A percentile compares a stretch with the other conserved stretches of the same genome.
phyloP scores from a whole-genome alignment of 2,113 vertebrate genomes.

The Cyanistes caeruleus region DNA sequence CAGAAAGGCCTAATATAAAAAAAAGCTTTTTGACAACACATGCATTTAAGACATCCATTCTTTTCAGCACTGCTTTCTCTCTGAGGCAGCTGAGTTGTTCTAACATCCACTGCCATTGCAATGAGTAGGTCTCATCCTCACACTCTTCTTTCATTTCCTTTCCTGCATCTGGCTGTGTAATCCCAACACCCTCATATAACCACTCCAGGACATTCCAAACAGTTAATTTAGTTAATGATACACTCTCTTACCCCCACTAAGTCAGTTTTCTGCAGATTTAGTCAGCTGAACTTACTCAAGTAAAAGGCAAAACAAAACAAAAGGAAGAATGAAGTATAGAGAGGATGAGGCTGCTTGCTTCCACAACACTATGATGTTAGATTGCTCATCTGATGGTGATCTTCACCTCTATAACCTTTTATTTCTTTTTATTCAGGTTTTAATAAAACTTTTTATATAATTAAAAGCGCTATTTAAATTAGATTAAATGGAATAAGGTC shows the following conservation, averaged over 20 bases:
- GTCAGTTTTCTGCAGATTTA: not conserved
- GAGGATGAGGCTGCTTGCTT: not conserved
- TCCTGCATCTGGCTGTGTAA: not conserved
- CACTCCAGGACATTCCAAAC: not conserved
- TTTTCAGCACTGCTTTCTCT: not conserved
- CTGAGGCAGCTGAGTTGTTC: not conserved
- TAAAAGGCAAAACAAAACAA: not conserved
- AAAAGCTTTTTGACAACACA: not conserved
- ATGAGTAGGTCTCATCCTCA: not conserved
- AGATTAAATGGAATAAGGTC: not conserved
- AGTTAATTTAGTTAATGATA: not conserved
- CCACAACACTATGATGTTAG: not conserved
- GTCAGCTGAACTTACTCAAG: not conserved
- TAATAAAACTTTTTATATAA: not conserved
- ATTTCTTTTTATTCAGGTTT: not conserved
- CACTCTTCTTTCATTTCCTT: not conserved
- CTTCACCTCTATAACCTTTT: not conserved
- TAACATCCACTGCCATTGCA: not conserved
- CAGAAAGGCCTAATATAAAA: not conserved
- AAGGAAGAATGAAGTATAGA: not conserved
- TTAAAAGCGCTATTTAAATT: not conserved
- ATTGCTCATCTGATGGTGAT: not conserved
- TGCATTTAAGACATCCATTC: not conserved
- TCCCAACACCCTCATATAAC: not conserved
- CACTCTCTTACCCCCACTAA: accelerated